phyloP scores from a whole-genome alignment of 2,797 vertebrate genomes.

The Spondyliosoma cantharus region DNA sequence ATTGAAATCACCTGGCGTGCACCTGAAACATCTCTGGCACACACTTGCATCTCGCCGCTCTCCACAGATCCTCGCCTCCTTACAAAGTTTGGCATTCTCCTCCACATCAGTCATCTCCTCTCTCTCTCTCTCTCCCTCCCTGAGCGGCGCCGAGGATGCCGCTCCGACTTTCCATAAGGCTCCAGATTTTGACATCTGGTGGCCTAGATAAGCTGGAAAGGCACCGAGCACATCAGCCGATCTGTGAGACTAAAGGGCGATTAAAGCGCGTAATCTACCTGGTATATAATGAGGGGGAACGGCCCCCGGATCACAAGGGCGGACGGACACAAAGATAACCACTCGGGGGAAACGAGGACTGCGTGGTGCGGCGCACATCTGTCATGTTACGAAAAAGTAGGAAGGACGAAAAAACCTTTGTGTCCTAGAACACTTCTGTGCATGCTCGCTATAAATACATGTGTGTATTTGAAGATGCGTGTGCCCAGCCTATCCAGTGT shows the following conservation, averaged over 20 bases:
- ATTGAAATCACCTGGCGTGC: slow-evolving; percentile 51
- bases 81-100: slow-evolving; percentile 40
- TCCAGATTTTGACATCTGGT: slow-evolving; percentile 76
- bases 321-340: slow-evolving; percentile 33
- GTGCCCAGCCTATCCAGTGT: background rate
- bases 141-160: slow-evolving; percentile 32
- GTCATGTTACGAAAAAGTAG: slow-evolving; percentile 27
- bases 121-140: background rate
- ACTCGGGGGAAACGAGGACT: slow-evolving; percentile 34
- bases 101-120: slow-evolving; percentile 52
- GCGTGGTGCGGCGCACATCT: slow-evolving; percentile 33
- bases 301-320: slow-evolving; percentile 49
- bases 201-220: slow-evolving; percentile 78
- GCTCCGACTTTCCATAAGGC: slow-evolving; percentile 43
- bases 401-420: slow-evolving; percentile 9
- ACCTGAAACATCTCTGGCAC: slow-evolving; percentile 51
- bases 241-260: slow-evolving; percentile 65
- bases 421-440: slow-evolving; percentile 11
- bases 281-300: slow-evolving; percentile 65
- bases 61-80: slow-evolving; percentile 25
- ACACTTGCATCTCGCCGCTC: slow-evolving; percentile 13
- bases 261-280: slow-evolving; percentile 76
- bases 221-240: slow-evolving; percentile 70
- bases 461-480: background rate
- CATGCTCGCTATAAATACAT: background rate